Evolutionary conservation across 2,113 vertebrate genomes (phyloP).

Genomic region (Nettapus auritus): DNA sequence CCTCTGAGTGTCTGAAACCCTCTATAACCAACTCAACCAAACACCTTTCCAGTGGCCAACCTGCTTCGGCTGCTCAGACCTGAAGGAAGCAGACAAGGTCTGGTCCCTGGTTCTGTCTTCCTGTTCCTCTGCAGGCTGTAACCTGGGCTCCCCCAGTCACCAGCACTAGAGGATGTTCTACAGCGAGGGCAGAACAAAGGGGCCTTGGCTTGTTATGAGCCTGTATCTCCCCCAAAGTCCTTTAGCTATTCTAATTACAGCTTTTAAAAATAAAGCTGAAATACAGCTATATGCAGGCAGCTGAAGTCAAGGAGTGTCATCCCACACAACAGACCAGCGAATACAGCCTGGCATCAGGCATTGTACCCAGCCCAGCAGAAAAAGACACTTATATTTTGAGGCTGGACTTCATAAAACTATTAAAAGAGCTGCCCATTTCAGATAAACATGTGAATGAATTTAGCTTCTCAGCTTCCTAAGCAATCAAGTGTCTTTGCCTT

Average conservation of each 20-base stretch:
- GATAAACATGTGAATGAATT: neutral
- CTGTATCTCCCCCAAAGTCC: neutral
- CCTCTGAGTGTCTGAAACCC: neutral
- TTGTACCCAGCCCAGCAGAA: too few species aligned
- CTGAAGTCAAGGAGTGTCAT: accelerated
- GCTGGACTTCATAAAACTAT: neutral
- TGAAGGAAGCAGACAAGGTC: neutral
- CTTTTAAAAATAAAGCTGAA: neutral
- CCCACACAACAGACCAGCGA: neutral
- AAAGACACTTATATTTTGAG: neutral
- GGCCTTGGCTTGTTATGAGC: neutral
- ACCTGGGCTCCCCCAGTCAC: neutral
- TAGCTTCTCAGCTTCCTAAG: constrained; percentile 33
- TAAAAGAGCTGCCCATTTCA: neutral
- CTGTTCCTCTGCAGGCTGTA: neutral
- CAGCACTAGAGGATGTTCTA: neutral
- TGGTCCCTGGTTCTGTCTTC: accelerated
- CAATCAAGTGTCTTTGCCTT: constrained; percentile 36
- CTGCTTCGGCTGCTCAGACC: accelerated
- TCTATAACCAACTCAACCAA: neutral
- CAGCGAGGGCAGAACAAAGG: neutral
- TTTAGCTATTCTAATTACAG: neutral
- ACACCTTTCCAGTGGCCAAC: accelerated
- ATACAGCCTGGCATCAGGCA: neutral
- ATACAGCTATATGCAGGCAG: neutral